Base-by-base conservation (phyloP, 2,113 vertebrate genomes). In the Potamarius usumacintae region DNA sequence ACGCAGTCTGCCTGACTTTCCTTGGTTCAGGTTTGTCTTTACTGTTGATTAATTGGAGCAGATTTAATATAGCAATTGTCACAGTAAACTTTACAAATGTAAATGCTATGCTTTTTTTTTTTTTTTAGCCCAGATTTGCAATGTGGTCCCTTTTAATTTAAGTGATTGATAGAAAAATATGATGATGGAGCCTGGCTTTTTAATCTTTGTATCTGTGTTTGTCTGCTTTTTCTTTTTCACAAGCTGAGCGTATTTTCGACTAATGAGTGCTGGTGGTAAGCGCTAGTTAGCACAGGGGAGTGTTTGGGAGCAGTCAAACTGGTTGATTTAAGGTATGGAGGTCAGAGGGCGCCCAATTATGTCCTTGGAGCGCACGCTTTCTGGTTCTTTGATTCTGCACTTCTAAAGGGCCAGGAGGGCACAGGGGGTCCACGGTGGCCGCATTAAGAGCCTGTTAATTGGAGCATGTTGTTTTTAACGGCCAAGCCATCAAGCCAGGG, bases 251-350 rank as follows among this genome's bases (percentile, higher is more conserved):
- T 87, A 84, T 93, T 95, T 93, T 91, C 91, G 96, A 96, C 96
- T 99, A 99, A 99, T 99, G 98, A 99, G 97, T 96, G 95, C 94
- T 96, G 96, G 96, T 96, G 95, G 95, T 96, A 94, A 90, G 89
- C 85, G 97, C 97, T 98, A 99, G 97, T 99, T 99, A 99, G 98
- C 97, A 95, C 93, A 96, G 96, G 97, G 98, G 97, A 96, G 98
- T 97, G 96, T 96, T 93, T 94, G 96, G 95, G 95, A 96, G 96
- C 96, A 97, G 93, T 89, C 80, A 58, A 95, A 95, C 93, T 90
- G 93, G 94, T 94, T 95, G 95, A 96, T 97, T 96, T 96, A 96
- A 97, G 96, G 94, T 96, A 91, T 86, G 93, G 94, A 96, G 97
- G 97, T 97, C 95, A 95, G 88, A 95, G 97, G 98, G 97, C 97